Evolutionary conservation across 1,140 invertebrate genomes (phyloP), one percentile per base, ranked within the genome.

Genomic region (Neocloeon triangulifer): DNA sequence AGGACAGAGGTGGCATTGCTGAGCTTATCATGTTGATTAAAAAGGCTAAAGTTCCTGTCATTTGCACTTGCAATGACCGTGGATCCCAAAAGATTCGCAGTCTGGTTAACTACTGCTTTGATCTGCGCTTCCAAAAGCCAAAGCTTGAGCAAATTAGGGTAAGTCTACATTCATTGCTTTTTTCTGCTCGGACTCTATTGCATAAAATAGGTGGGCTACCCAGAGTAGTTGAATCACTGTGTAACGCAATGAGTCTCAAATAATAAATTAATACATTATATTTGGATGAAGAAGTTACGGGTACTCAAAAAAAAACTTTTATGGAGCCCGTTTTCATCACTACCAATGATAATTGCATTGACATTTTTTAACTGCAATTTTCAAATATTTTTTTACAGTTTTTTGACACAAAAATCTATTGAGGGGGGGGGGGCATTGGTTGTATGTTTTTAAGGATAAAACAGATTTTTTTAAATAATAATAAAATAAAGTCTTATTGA

Each of bases 21-120:
- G 92, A 98, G 59, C 51, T 99, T 9, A 94, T 99, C 38, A 55
- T 57, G 13, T 58, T 99, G 4, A 96, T 99, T 26, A 98, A 98
- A 58, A 58, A 59, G 2, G 66, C 82, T 0, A 74, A 76, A 30
- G 68, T 97, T 30, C 95, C 95, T 0, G 76, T 99, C 20, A 82
- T 99, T 40, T 98, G 92, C 52, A 96, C 98, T 62, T 99, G 95
- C 53, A 99, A 99, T 48, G 94, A 99, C 56, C 61, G 94, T 35
- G 77, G 78, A 48, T 76, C 85, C 53, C 73, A 67, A 17, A 99
- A 98, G 59, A 94, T 99, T 55, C 63, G 88, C 30, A 84, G 82
- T 0, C 59, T 99, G 0, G 67, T 74, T 17, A 94, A 91, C 55
- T 78, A 99, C 52, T 96, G 88, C 47, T 97, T 79, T 51, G 94